phyloP scores from a whole-genome alignment of 2,797 vertebrate genomes.

The Pipistrellus pygmaeus region DNA sequence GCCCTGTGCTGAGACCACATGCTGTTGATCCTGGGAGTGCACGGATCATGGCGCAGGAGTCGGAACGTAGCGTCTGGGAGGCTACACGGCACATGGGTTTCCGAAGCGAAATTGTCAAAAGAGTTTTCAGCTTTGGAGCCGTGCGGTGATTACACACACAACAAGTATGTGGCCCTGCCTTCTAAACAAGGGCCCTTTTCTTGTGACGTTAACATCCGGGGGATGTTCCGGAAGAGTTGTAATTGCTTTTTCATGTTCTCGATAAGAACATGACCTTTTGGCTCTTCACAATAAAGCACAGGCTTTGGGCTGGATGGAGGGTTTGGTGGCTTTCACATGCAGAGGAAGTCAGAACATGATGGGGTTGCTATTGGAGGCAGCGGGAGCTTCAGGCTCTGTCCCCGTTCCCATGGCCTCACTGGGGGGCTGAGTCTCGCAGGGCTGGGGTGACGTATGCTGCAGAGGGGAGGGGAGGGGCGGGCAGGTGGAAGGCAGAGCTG shows the following conservation, averaged over 20 bases:
- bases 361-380: not conserved
- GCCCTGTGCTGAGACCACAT: not conserved
- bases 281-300: not conserved
- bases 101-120: conserved; percentile 15
- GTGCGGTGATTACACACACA: not conserved
- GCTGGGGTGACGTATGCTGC: accelerated
- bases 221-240: not conserved
- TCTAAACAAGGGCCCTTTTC: conserved; percentile 43
- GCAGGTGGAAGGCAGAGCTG: not conserved
- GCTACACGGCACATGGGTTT: not conserved
- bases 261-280: conserved; percentile 37
- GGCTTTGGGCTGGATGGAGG: not conserved
- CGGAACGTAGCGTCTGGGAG: not conserved
- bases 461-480: no score
- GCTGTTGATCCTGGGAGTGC: not conserved
- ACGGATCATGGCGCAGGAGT: not conserved
- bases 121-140: not conserved
- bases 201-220: conserved; percentile 24
- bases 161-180: not conserved
- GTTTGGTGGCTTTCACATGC: not conserved
- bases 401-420: not conserved
- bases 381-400: not conserved
- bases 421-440: not conserved
- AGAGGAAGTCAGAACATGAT: not conserved
- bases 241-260: conserved; percentile 57